These are phyloP conservation scores for Notamacropus eugenii DNA, from an alignment of 2,797 vertebrate genomes.

Conservation along the genomic window DNA sequence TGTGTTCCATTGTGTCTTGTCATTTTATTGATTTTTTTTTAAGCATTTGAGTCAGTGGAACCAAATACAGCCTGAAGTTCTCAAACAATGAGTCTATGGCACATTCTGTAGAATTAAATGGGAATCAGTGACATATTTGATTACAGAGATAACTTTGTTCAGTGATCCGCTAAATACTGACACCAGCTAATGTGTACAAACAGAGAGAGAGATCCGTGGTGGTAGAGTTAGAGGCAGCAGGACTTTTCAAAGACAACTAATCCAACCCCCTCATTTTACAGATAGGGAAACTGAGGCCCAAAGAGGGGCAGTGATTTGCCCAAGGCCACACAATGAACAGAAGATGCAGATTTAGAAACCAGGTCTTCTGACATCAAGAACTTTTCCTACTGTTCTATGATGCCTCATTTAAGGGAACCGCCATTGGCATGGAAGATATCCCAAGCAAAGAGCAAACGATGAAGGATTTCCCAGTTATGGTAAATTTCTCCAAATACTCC, in stretches of 20 bases:
- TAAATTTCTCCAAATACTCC: neutral
- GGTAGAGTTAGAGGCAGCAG: neutral
- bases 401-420: neutral
- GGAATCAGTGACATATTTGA: neutral
- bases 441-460: neutral
- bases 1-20: neutral
- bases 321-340: neutral
- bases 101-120: neutral
- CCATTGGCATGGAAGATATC: neutral
- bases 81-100: neutral
- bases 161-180: neutral
- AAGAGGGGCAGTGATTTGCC: neutral
- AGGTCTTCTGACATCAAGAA: neutral
- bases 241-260: neutral
- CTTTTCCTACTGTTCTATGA: neutral
- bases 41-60: neutral
- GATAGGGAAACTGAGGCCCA: neutral
- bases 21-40: neutral
- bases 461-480: neutral
- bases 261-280: neutral
- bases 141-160: neutral
- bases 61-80: neutral
- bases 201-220: neutral
- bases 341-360: neutral
- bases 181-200: neutral